Percentiles rank a stretch among this genome's conserved stretches.
Evolutionary conservation across 2,888 invertebrate species (phyloP).

Genomic region (Patella depressa): DNA sequence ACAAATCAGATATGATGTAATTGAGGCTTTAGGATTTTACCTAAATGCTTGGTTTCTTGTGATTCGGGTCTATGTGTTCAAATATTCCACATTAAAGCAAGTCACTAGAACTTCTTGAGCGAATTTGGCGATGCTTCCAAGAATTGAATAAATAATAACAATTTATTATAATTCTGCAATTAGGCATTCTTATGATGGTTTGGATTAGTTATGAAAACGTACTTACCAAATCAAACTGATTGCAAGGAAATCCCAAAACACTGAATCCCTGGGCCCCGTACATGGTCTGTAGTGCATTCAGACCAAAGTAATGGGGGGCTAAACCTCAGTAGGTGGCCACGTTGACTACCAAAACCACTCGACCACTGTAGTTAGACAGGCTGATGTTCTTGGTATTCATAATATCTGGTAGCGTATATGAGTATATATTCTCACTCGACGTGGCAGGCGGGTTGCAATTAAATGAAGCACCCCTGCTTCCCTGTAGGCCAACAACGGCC

Average conservation of each 20-base stretch:
- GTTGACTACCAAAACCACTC: slow-evolving; percentile 67
- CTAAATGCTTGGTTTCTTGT: no score
- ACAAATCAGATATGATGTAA: no score
- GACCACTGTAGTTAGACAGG: slow-evolving; percentile 16
- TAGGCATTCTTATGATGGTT: not conserved
- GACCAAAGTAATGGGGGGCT: slow-evolving; percentile 69
- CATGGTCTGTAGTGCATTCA: slow-evolving; percentile 71
- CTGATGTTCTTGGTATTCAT: not conserved
- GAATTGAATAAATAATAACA: no score
- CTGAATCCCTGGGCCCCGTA: slow-evolving; percentile 57
- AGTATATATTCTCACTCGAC: not conserved
- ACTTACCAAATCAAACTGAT: slow-evolving; percentile 68
- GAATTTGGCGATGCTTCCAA: no score
- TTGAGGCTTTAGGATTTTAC: no score
- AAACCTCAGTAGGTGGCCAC: slow-evolving; percentile 73
- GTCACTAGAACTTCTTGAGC: no score
- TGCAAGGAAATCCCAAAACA: slow-evolving; percentile 72
- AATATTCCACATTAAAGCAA: no score
- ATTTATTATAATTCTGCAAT: not conserved
- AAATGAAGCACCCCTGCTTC: not conserved
- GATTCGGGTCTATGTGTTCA: no score
- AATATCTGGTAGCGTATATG: slow-evolving; percentile 4
- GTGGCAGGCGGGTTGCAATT: not conserved
- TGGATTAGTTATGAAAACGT: not conserved
- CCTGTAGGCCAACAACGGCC: not conserved